Base-by-base conservation (phyloP, 2,888 invertebrate genomes). In the Apamea monoglypha region DNA sequence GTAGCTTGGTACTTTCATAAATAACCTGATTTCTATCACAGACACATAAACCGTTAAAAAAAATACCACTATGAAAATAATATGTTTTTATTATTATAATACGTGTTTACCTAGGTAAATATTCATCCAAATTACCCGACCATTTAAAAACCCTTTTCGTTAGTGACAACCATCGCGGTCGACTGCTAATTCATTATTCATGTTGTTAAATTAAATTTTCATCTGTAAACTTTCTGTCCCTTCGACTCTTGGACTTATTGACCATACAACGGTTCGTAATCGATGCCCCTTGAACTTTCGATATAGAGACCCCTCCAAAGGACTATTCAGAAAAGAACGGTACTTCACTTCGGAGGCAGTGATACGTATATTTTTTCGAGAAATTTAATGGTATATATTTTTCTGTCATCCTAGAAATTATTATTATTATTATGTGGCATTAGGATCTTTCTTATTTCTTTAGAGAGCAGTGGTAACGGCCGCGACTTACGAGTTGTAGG, bases 221-320 rank as follows among this genome's bases (percentile, higher is more conserved):
- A 81, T 63, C 47, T 16, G 16, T 47, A n/a, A 29, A 76, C 10
- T 67, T 67, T 72, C 32, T 40, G n/a, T 59, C 68, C 68, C 18
- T 59, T 71, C 8, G 14, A 56, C 36, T 79, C 14, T 32, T 36
- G 56, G 50, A 64, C 56, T 40, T 69, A 56, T 64, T 63, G 75
- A 64, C 29, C 25, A 67, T 64, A 72, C 66, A 69, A 80, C 18
- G 53, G 4, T 73, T 29, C 29, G 72, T 64, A 61, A 84, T 80
- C 56, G 56, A 81, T 71, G 32, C 70, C 44, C n/a, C 67, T 85
- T 76, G 73, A 78, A 76, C 66, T 68, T 85, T 78, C 47, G 25
- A 68, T 64, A 64, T 21, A 50, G 63, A 44, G 29, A 76, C 40
- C 63, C 44, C 32, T 68, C 16, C 50, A 40, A 40, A 76, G 61